Evolutionary conservation across 2,888 invertebrate genomes (phyloP).

Genomic region (Hecatera dysodea): DNA sequence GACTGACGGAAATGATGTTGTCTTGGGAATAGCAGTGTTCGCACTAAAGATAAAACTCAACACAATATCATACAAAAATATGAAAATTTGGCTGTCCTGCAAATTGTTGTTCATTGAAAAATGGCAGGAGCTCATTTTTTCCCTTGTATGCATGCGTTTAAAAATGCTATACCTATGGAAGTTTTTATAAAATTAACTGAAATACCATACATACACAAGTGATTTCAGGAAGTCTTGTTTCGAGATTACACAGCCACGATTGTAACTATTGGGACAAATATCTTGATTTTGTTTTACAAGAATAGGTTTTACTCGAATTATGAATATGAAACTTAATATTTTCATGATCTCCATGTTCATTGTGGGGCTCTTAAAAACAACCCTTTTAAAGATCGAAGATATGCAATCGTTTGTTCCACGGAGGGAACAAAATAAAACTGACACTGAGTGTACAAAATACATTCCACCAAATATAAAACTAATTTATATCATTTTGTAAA

Average conservation of each 20-base stretch:
- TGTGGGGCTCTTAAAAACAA: neutral
- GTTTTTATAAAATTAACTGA: neutral
- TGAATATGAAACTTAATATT: neutral
- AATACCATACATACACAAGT: neutral
- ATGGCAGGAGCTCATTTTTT: neutral
- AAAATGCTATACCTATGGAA: too few species aligned
- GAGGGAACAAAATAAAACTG: conserved; percentile 39
- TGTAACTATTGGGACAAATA: neutral
- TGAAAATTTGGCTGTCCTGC: neutral
- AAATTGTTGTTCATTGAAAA: neutral
- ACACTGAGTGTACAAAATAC: conserved; percentile 72
- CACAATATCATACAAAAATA: neutral
- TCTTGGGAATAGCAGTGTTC: neutral
- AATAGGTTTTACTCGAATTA: too few species aligned
- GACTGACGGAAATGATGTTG: neutral
- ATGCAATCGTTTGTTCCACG: conserved; percentile 4
- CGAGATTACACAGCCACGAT: too few species aligned
- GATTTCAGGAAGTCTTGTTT: neutral
- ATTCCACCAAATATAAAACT: conserved; percentile 80
- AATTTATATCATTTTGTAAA: conserved; percentile 70
- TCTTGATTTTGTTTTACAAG: too few species aligned
- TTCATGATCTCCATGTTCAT: neutral
- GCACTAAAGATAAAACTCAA: neutral
- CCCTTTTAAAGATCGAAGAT: conserved; percentile 4
- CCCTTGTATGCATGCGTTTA: too few species aligned